Conservation (phyloP, 37 sponge, comb jelly and placozoan species). For the Spongilla lacustris region DNA sequence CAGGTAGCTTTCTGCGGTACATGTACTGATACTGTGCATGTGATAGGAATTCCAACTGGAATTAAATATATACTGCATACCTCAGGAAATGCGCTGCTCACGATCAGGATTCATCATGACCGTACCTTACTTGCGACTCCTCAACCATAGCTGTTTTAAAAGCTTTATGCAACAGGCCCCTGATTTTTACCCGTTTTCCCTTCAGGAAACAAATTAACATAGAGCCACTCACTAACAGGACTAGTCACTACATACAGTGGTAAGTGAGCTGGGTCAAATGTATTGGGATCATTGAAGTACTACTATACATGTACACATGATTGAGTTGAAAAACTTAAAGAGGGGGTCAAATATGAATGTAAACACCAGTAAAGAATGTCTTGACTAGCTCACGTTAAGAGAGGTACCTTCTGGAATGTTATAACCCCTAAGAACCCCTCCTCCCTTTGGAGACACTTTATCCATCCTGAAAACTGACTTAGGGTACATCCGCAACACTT, state of each 20-base stretch:
- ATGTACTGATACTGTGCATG: too few relatives aligned
- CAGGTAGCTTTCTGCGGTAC: too few relatives aligned
- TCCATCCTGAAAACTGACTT: not conserved
- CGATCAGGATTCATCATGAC: too few relatives aligned
- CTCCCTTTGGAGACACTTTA: constrained; percentile 3
- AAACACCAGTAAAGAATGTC: not conserved
- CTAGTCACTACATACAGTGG: not conserved
- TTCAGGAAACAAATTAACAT: too few relatives aligned
- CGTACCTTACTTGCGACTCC: too few relatives aligned
- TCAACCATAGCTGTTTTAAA: too few relatives aligned
- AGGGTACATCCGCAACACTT: not conserved
- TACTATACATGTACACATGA: not conserved
- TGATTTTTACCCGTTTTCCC: too few relatives aligned
- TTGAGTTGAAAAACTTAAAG: not conserved
- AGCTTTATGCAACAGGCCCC: too few relatives aligned
- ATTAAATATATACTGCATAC: too few relatives aligned
- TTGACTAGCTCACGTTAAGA: not conserved
- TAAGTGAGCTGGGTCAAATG: constrained; percentile 5
- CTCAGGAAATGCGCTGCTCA: too few relatives aligned
- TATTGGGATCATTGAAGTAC: constrained; percentile 8
- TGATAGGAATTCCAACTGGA: too few relatives aligned
- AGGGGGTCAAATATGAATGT: not conserved
- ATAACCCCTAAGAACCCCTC: not conserved
- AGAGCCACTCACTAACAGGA: not conserved
- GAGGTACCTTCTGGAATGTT: not conserved